Percentiles rank a stretch among this genome's conserved stretches.
These are phyloP conservation scores for Andrena marginata DNA, from an alignment of 2,888 invertebrate species.

Conservation along the genomic window DNA sequence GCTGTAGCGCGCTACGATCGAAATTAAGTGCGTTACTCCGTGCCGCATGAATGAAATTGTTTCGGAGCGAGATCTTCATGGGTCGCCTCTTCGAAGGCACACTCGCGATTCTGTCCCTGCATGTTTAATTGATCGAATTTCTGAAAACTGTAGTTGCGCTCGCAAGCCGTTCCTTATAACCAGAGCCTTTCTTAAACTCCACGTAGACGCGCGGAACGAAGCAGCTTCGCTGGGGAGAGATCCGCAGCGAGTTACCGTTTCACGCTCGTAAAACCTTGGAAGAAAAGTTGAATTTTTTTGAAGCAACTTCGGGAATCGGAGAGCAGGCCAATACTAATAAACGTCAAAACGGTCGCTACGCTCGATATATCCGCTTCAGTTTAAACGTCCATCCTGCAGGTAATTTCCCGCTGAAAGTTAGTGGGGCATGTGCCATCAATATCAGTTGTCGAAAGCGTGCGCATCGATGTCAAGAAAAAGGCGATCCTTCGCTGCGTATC, in stretches of 20 bases:
- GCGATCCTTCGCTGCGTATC: neutral
- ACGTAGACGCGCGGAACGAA: conserved; percentile 3
- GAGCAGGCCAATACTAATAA: conserved; percentile 31
- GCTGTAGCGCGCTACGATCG: conserved; percentile 32
- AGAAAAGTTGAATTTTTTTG: neutral
- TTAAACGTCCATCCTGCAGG: conserved; percentile 16
- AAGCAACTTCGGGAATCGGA: neutral
- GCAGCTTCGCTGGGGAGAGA: neutral
- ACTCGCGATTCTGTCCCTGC: neutral
- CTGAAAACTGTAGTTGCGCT: conserved; percentile 9
- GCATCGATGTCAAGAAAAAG: conserved; percentile 20
- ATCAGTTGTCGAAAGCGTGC: conserved; percentile 40
- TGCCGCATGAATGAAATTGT: conserved; percentile 22
- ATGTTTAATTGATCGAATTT: conserved; percentile 2
- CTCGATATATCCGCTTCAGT: conserved; percentile 31
- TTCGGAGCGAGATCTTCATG: neutral
- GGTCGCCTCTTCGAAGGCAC: neutral
- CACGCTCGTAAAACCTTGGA: neutral
- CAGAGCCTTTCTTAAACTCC: conserved; percentile 35
- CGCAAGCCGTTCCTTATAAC: conserved; percentile 19
- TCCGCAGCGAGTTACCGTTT: neutral
- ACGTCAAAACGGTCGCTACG: conserved; percentile 13
- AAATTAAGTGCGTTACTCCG: conserved; percentile 39
- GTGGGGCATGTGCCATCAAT: conserved; percentile 20
- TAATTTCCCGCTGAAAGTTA: conserved; percentile 50